Evolutionary conservation across 2,797 vertebrate genomes (phyloP).

Genomic region (Rallus crepitans): DNA sequence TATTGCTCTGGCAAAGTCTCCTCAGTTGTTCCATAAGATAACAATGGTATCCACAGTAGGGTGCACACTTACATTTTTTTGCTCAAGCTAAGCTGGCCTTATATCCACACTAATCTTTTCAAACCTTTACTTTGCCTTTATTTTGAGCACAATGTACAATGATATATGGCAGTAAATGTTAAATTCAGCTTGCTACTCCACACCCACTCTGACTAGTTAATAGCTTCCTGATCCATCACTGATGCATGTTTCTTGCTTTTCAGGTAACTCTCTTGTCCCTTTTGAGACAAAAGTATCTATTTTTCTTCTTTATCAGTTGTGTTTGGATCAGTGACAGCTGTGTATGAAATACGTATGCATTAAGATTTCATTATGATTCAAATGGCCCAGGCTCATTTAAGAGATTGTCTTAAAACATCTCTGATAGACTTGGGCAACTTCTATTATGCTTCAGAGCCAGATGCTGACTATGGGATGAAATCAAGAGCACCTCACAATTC

Average conservation of each 20-base stretch:
- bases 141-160: not conserved
- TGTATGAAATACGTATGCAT: not conserved
- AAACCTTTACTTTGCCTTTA: not conserved
- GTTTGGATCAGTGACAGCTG: not conserved
- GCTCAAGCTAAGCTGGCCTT: not conserved
- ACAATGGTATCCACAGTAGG: not conserved
- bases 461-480: not conserved
- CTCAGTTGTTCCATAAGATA: not conserved
- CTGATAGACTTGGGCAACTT: not conserved
- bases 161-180: not conserved
- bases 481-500: not conserved
- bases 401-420: not conserved
- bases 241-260: not conserved
- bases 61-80: not conserved
- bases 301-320: not conserved
- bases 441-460: not conserved
- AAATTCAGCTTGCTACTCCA: not conserved
- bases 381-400: not conserved
- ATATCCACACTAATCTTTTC: not conserved
- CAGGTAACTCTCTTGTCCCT: not conserved
- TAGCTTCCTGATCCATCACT: not conserved
- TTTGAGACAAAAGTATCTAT: not conserved
- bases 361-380: not conserved
- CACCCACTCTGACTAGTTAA: not conserved
- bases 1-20: not conserved